Base-by-base conservation (phyloP, 2,888 invertebrate genomes). In the Trilocha varians region DNA sequence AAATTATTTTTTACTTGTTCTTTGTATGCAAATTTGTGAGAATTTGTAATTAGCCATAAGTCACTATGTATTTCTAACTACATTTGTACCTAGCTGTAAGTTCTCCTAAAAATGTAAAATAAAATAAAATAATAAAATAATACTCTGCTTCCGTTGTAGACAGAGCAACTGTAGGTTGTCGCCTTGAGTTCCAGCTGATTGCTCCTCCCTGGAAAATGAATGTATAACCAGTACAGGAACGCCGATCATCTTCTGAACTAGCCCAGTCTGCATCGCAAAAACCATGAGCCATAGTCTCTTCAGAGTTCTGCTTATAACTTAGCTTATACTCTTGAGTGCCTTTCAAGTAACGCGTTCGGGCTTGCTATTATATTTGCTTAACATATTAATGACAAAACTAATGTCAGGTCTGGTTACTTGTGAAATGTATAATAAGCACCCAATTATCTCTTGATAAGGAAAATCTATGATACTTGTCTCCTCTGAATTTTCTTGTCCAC, bases 231-330 rank as follows among this genome's bases (percentile, higher is more conserved):
- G n/a, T n/a, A n/a, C n/a, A n/a, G n/a, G n/a, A n/a, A n/a, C n/a
- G n/a, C n/a, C n/a, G n/a, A n/a, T n/a, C n/a, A n/a, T n/a, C n/a
- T n/a, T n/a, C n/a, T n/a, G n/a, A n/a, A n/a, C n/a, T n/a, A n/a
- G 55, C 55, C 56, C 59, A 59, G 33, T 59, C 57, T n/a, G 58
- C 38, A 41, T 57, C 58, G 45, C 57, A 55, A 25, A 49, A 58
- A 6, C 52, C 57, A 33, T 36, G 15, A 9, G 47, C 17, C n/a
- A 36, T 33, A 18, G 9, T 33, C 33, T 39, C 16, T 34, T 17
- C 17, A 14, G 33, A 38, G 13, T 43, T 39, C 16, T 44, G 35
- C 2, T 6, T 47, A 15, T 39, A 50, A 13, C 1, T 37, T 8
- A 49, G 16, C 41, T 40, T 46, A 8, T 9, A 33, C 36, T 56